phyloP scores from a whole-genome alignment of 2,113 vertebrate species.

The Mus spicilegus region DNA sequence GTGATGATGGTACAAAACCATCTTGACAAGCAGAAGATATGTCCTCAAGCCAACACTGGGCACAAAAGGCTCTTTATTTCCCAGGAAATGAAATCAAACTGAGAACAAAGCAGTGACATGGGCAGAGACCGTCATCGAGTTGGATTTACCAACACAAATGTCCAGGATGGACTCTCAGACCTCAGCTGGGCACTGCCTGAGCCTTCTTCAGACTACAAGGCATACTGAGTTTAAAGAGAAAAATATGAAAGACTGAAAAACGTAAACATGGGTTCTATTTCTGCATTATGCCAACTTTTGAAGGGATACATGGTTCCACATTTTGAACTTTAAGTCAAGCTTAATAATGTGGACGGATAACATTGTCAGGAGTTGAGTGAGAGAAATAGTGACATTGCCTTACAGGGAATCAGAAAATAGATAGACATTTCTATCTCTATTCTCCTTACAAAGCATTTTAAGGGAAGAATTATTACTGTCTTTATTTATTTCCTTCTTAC shows the following conservation, averaged over 20 bases:
- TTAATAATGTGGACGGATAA: background rate
- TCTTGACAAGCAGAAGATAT: constrained; percentile 35
- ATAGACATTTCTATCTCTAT: background rate
- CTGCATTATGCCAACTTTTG: background rate
- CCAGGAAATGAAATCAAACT: constrained; percentile 43
- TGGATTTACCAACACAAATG: background rate
- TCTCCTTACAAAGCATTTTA: constrained; percentile 37
- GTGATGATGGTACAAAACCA: background rate
- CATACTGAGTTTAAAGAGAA: background rate
- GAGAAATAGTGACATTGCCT: constrained; percentile 9
- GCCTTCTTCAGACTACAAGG: background rate
- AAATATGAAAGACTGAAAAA: background rate
- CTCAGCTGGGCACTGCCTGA: background rate
- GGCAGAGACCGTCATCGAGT: background rate
- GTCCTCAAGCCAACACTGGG: background rate
- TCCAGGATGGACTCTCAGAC: background rate
- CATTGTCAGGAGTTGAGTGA: background rate
- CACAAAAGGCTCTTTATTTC: constrained; percentile 39
- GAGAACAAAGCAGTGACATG: constrained; percentile 18
- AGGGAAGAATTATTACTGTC: background rate
- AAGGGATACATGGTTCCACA: background rate
- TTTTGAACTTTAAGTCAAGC: constrained; percentile 48
- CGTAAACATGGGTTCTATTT: background rate
- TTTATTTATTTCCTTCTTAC: background rate
- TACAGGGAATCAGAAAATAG: background rate